A percentile compares a stretch with the other conserved stretches of the same genome.
Conservation (phyloP, 2,113 vertebrate species). For the Barnardius zonarius region DNA sequence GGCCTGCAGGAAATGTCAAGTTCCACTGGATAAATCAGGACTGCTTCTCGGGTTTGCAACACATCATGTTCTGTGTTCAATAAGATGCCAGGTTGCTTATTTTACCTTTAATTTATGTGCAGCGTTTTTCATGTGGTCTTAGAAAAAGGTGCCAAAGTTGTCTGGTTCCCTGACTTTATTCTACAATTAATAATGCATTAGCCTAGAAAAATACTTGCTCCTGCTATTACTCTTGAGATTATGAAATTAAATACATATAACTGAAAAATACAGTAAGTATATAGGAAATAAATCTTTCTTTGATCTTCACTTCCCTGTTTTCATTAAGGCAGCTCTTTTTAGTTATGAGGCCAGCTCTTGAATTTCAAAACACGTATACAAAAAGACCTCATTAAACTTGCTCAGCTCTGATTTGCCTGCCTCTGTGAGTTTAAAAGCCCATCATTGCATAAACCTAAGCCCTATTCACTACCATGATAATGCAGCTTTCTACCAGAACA, state of each 20-base stretch:
- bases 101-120: conserved; percentile 44
- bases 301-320: neutral
- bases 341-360: neutral
- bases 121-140: conserved; percentile 11
- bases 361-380: neutral
- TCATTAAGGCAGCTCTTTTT: neutral
- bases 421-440: neutral
- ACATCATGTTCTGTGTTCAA: conserved; percentile 35
- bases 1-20: conserved; percentile 42
- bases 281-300: conserved; percentile 32
- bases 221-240: conserved; percentile 13
- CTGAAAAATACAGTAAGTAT: conserved; percentile 26
- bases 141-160: conserved; percentile 48
- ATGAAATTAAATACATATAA: conserved; percentile 45
- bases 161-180: conserved; percentile 38
- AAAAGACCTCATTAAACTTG: neutral
- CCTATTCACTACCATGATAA: neutral
- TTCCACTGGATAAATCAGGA: conserved; percentile 37
- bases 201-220: conserved; percentile 53
- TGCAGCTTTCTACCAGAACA: neutral
- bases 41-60: conserved; percentile 9
- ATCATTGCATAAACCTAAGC: neutral
- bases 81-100: conserved; percentile 39
- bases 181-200: conserved; percentile 48
- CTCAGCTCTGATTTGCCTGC: neutral